Evolutionary conservation across 2,888 invertebrate genomes (phyloP).

Genomic region (Darwinula stevensoni): DNA sequence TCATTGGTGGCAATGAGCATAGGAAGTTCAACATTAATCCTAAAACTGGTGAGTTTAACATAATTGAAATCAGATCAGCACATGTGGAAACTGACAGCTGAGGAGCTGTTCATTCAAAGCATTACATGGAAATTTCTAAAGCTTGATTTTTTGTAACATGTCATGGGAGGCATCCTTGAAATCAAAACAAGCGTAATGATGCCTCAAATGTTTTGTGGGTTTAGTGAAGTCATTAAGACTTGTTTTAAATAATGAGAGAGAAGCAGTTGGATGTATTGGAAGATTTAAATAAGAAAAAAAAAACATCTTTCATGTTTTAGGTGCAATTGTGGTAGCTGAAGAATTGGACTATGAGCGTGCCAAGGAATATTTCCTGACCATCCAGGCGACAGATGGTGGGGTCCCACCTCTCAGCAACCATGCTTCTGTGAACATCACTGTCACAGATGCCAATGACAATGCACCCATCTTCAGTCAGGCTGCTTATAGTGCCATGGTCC

Average conservation of each 20-base stretch:
- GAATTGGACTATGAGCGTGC: constrained; percentile 63
- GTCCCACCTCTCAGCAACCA: constrained; percentile 61
- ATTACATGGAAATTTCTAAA: too few species aligned
- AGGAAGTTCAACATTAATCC: constrained; percentile 48
- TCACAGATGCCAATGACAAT: constrained; percentile 64
- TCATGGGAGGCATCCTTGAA: too few species aligned
- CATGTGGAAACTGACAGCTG: background rate
- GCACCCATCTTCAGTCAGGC: constrained; percentile 45
- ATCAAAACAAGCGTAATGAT: too few species aligned
- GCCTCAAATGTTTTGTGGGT: too few species aligned
- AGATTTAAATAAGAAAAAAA: too few species aligned
- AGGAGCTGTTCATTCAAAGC: too few species aligned
- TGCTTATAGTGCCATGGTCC: constrained; percentile 38
- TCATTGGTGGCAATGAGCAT: constrained; percentile 63
- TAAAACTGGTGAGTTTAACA: constrained; percentile 20
- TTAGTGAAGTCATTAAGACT: too few species aligned
- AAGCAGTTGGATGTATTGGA: too few species aligned
- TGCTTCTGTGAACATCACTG: constrained; percentile 53
- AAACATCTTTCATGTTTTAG: constrained; percentile 20
- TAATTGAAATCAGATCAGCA: background rate
- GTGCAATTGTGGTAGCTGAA: constrained; percentile 41
- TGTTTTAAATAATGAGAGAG: too few species aligned
- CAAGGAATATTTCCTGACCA: constrained; percentile 52
- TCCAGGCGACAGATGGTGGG: constrained; percentile 69
- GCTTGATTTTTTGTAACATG: too few species aligned